These are phyloP conservation scores for Glossosoma conforme DNA, from an alignment of 1,140 invertebrate genomes.

Conservation along the genomic window DNA sequence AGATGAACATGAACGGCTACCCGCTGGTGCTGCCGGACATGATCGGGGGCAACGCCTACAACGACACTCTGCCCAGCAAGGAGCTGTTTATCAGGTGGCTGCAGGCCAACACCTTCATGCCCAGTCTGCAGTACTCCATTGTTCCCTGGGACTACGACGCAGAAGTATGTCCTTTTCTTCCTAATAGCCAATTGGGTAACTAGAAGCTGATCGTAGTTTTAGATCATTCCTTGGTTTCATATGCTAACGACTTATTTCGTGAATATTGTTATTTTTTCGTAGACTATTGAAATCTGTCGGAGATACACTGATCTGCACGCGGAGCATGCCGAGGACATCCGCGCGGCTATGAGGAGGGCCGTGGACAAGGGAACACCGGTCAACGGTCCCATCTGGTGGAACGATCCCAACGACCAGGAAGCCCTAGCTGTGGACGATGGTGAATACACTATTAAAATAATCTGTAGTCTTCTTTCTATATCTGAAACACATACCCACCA, in stretches of 20 bases:
- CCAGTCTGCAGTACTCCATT: constrained; percentile 81
- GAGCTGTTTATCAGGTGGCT: constrained; percentile 90
- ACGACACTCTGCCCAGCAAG: constrained; percentile 57
- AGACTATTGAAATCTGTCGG: constrained; percentile 61
- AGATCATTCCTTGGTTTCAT: background rate
- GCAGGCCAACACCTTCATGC: constrained; percentile 82
- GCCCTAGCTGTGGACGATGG: constrained; percentile 64
- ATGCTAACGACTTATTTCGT: constrained; percentile 5
- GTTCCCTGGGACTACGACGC: constrained; percentile 82
- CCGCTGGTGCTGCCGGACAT: constrained; percentile 83
- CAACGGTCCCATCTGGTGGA: constrained; percentile 91
- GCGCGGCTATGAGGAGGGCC: constrained; percentile 55
- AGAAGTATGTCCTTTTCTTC: constrained; percentile 44
- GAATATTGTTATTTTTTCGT: constrained; percentile 28
- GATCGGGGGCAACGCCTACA: constrained; percentile 81
- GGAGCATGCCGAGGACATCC: constrained; percentile 59
- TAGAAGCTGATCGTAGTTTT: background rate
- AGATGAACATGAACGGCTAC: constrained; percentile 81
- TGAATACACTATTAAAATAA: constrained; percentile 40
- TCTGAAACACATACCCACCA: no score
- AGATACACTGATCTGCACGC: constrained; percentile 65
- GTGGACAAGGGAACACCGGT: constrained; percentile 64
- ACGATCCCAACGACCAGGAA: constrained; percentile 62
- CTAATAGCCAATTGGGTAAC: constrained; percentile 15
- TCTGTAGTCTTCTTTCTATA: no score